Percentiles rank a stretch among this genome's conserved stretches.
phyloP scores from a whole-genome alignment of 2,797 vertebrate species.

The Hoplostethus atlanticus region DNA sequence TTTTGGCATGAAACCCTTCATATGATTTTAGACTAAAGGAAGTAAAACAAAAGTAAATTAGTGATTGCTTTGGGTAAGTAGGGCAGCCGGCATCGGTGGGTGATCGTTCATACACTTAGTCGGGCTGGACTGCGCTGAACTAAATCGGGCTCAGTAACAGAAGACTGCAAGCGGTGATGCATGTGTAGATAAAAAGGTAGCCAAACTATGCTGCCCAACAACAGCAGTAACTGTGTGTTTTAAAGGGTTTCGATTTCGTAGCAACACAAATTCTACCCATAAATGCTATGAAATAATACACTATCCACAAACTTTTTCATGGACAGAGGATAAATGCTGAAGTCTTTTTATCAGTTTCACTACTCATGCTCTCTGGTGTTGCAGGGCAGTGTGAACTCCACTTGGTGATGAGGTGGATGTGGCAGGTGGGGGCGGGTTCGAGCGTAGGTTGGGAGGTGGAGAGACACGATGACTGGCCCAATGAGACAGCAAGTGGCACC shows the following conservation, averaged over 20 bases:
- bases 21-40: not conserved
- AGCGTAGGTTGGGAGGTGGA: constrained; percentile 27
- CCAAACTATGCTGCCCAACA: constrained; percentile 2
- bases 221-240: constrained; percentile 17
- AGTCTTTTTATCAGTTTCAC: not conserved
- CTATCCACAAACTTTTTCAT: not conserved
- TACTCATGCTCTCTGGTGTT: constrained; percentile 10
- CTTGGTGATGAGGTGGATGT: constrained; percentile 4
- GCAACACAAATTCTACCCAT: not conserved
- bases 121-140: not conserved
- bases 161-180: not conserved
- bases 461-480: constrained; percentile 12
- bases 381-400: constrained; percentile 34
- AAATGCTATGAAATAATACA: constrained; percentile 9
- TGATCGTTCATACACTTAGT: not conserved
- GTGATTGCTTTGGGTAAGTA: no score
- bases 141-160: not conserved
- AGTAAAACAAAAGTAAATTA: not conserved
- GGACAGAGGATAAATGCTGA: not conserved
- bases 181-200: constrained; percentile 10
- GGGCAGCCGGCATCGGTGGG: no score
- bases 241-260: not conserved
- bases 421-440: constrained; percentile 15
- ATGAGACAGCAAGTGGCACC: constrained; percentile 7
- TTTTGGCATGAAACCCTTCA: constrained; percentile 1